Base-by-base conservation (phyloP, 2,888 invertebrate species). In the Geophilus truncorum region DNA sequence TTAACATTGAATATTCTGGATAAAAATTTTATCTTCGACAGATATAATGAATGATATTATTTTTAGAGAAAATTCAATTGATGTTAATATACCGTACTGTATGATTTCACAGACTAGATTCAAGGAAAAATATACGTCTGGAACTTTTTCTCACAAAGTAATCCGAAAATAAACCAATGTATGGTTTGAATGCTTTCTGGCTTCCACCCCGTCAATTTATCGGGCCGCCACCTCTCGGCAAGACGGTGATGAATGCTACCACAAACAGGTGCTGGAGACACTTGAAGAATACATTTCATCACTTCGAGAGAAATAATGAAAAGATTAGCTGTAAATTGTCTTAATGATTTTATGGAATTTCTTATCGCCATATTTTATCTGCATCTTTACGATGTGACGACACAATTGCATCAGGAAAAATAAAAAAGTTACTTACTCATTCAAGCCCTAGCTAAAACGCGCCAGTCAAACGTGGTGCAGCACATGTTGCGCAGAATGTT, bases 401-500 rank as follows among this genome's bases (percentile, higher is more conserved):
- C 18, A 18, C 45, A 45, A 45, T 12, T 45, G 18, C n/a, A 12
- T 4, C 5, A 4, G 45, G 18, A 7, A 45, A 45, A 45, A 45
- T n/a, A n/a, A 21, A 62, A 62, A 21, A 18, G 40, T 40, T 7
- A 36, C 36, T 57, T 57, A 23, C 70, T 28, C 70, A 70, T 70
- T 70, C 70, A 70, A 28, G 70, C 70, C 45, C 15, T 4, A 9
- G 12, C 45, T 45, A 18, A 45, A 12, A 45, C 45, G n/a, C 45
- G 9, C 32, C 32, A n/a, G 51, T 18, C 18, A 51, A 70, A 70
- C 70, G 28, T 62, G 62, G 10, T 70, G 70, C 70, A 70, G 70
- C 70, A 70, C 25, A 70, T 70, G 70, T 70, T 70, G 70, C 70
- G 23, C n/a, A 70, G 70, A 70, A 70, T 70, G 70, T 70, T 70